Evolutionary conservation across 64 coral and sea anemone species (phyloP), one percentile per base, ranked within the genome.

Genomic region (Stylophora pistillata): DNA sequence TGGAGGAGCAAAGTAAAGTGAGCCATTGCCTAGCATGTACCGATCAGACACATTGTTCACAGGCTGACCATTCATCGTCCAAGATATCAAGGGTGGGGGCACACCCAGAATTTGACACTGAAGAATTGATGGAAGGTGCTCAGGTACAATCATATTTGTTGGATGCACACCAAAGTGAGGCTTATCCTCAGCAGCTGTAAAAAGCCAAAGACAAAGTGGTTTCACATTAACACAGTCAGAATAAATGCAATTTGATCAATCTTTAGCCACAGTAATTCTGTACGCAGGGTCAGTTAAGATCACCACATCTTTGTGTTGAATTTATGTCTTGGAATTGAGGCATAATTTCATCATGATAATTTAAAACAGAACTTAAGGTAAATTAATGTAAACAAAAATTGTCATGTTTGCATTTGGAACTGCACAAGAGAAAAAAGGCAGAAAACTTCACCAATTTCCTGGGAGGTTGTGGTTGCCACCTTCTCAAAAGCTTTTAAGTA

Each of bases 151-250:
- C 30, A 69, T 87, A 78, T 91, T 99, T 58, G 87, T 73, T 71
- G 97, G 97, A 68, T 93, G 90, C 16, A 95, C 61, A 31, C 79
- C 89, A 69, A 99, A 93, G n/a, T 93, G 93, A 21, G 97, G 97
- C 58, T 74, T 72, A 53, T 95, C 77, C 66, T 82, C 63, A 74
- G 30, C 41, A 87, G 97, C 97, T 99, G 86, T 53, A 63, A 82
- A 83, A 55, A 55, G 21, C 15, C 37, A 78, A 47, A 6, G n/a
- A 29, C 78, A 18, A 16, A 76, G 5, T 29, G 21, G 30, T 74
- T 52, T 10, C 28, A 72, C 34, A 59, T 0, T 72, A 30, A 47
- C 7, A 56, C 47, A 15, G 21, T 47, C 53, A 53, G 28, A 27
- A 60, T 53, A n/a, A 56, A 13, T 30, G 6, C 4, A 13, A 13